Evolutionary conservation across 2,113 vertebrate genomes (phyloP).

Genomic region (Micromys minutus): DNA sequence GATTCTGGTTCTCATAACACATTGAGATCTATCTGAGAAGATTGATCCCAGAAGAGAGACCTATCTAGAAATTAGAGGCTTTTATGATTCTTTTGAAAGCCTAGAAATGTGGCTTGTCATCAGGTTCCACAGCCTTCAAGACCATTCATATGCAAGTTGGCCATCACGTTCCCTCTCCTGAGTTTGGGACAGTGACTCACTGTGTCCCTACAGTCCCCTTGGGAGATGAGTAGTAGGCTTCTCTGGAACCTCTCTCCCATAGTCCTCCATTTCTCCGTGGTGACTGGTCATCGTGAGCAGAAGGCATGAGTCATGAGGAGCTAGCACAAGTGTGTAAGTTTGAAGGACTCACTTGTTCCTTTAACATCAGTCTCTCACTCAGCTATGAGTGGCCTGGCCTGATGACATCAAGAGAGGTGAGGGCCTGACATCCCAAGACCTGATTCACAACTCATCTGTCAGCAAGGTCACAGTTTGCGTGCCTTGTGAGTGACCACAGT

Average conservation of each 20-base stretch:
- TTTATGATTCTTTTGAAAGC: conserved; percentile 32
- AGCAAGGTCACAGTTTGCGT: background rate
- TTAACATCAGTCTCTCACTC: background rate
- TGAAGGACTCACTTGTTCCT: background rate
- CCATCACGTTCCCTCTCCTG: conserved; percentile 70
- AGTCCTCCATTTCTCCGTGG: conserved; percentile 71
- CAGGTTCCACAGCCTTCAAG: background rate
- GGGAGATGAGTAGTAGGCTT: conserved; percentile 60
- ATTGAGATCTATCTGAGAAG: conserved; percentile 45
- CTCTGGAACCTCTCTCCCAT: conserved; percentile 69
- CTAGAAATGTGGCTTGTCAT: conserved; percentile 50
- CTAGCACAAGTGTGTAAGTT: background rate
- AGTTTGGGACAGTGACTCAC: conserved; percentile 80
- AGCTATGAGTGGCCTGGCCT: background rate
- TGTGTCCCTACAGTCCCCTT: conserved; percentile 63
- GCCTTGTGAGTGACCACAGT: background rate
- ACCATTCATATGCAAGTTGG: conserved; percentile 60
- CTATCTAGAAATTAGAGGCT: conserved; percentile 49
- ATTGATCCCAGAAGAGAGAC: conserved; percentile 29
- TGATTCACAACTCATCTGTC: background rate
- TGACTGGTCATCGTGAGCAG: conserved; percentile 74
- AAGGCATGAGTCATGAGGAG: conserved; percentile 79
- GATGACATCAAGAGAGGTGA: background rate
- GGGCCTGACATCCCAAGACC: background rate
- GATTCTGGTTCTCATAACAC: conserved; percentile 19